phyloP scores from a whole-genome alignment of 2,113 vertebrate species.

The Poeciliopsis retropinna region DNA sequence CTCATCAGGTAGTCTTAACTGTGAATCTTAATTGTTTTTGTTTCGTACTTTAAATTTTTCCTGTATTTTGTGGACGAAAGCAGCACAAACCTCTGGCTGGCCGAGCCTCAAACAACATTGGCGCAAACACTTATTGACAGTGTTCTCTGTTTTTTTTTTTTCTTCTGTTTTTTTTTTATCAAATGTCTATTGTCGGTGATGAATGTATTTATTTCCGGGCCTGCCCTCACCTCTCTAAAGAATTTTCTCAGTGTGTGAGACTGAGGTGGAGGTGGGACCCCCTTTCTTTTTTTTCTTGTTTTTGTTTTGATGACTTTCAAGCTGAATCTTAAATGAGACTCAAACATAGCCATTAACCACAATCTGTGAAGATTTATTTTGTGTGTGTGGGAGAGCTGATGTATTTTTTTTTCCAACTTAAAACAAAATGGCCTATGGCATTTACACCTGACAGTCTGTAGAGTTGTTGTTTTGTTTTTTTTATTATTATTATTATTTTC shows the following conservation, averaged over 20 bases:
- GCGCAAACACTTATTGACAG: slow-evolving; percentile 97
- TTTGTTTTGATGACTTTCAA: slow-evolving; percentile 76
- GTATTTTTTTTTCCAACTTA: slow-evolving; percentile 43
- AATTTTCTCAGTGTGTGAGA: slow-evolving; percentile 81
- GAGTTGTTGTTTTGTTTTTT: slow-evolving; percentile 58
- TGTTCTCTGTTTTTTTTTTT: slow-evolving; percentile 84
- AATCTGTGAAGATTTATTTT: slow-evolving; percentile 87
- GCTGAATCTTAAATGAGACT: slow-evolving; percentile 83
- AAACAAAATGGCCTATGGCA: slow-evolving; percentile 66
- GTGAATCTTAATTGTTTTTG: slow-evolving; percentile 72
- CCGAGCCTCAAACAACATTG: slow-evolving; percentile 89
- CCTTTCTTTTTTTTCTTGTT: slow-evolving; percentile 56
- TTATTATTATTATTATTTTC: slow-evolving; percentile 40
- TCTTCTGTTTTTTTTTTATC: slow-evolving; percentile 90
- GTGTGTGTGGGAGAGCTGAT: slow-evolving; percentile 73
- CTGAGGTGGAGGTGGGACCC: slow-evolving; percentile 74
- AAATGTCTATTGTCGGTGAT: slow-evolving; percentile 96
- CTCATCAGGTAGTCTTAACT: slow-evolving; percentile 76
- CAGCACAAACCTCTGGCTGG: slow-evolving; percentile 80
- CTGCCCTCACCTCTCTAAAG: slow-evolving; percentile 87
- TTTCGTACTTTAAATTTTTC: slow-evolving; percentile 22
- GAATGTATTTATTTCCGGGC: slow-evolving; percentile 99
- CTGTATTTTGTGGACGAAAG: slow-evolving; percentile 68
- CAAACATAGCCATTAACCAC: slow-evolving; percentile 92
- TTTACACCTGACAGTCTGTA: slow-evolving; percentile 66